Conservation (phyloP, 2,797 vertebrate species). For the Austrolebias charrua region DNA sequence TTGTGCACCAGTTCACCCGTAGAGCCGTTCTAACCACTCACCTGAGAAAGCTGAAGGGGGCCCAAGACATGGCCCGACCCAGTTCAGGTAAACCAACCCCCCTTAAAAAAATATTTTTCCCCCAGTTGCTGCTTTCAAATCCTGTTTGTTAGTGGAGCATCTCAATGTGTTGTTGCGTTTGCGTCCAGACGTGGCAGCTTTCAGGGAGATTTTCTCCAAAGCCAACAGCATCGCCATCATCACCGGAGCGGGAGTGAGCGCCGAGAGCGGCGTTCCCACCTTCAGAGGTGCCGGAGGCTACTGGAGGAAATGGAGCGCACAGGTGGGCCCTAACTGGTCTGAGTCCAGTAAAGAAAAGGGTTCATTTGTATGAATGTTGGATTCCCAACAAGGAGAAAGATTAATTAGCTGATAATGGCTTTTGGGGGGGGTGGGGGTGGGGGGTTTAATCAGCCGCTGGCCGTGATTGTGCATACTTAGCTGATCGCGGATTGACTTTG, state of each 20-base stretch:
- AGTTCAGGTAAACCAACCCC: conserved; percentile 69
- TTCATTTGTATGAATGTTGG: no score
- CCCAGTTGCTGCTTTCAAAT: neutral
- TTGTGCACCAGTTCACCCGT: conserved; percentile 50
- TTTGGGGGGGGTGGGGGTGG: no score
- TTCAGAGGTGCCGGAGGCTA: conserved; percentile 93
- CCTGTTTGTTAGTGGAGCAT: neutral
- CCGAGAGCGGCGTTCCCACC: conserved; percentile 93
- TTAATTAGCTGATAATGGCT: no score
- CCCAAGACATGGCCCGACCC: conserved; percentile 67
- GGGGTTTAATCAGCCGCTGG: no score
- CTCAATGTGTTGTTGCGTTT: conserved; percentile 9
- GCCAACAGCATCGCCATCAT: conserved; percentile 89
- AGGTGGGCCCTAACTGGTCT: conserved; percentile 73
- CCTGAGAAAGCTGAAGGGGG: conserved; percentile 30
- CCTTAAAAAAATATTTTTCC: neutral
- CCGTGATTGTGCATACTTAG: no score
- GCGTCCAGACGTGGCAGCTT: conserved; percentile 83
- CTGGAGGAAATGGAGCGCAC: conserved; percentile 95
- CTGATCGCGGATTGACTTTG: no score
- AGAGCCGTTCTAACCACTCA: conserved; percentile 39
- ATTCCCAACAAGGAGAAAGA: no score
- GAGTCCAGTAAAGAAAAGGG: neutral
- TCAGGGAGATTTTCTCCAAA: conserved; percentile 87
- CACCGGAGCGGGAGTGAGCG: conserved; percentile 93